phyloP scores from a whole-genome alignment of 2,888 invertebrate genomes.

The Sinopyrophorus schimmeli region DNA sequence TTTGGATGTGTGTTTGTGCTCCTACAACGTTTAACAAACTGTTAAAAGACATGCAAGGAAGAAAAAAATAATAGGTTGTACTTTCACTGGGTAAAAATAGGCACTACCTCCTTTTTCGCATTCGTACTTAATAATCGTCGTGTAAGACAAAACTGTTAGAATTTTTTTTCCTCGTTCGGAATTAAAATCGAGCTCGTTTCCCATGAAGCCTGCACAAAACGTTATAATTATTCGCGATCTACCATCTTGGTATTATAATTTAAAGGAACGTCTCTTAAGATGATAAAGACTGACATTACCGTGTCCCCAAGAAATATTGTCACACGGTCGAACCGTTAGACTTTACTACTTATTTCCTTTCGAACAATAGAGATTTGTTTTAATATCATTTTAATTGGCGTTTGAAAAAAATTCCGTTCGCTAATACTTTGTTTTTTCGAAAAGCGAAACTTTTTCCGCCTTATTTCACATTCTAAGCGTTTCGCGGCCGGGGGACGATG shows the following conservation, averaged over 20 bases:
- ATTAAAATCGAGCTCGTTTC: constrained; percentile 26
- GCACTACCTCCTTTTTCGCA: no score
- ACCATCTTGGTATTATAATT: constrained; percentile 31
- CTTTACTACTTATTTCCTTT: constrained; percentile 30
- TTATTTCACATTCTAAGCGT: no score
- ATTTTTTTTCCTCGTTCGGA: constrained; percentile 11
- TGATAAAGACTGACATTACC: constrained; percentile 39
- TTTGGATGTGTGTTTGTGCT: no score
- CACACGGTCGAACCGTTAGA: constrained; percentile 35
- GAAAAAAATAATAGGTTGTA: no score
- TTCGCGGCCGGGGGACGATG: no score
- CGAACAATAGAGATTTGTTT: constrained; percentile 37
- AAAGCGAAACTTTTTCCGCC: no score
- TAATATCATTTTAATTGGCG: constrained; percentile 41
- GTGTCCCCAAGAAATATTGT: constrained; percentile 36
- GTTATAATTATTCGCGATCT: constrained; percentile 21
- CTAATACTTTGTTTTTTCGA: background rate
- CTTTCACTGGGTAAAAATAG: no score
- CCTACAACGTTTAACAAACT: no score
- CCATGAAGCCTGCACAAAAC: constrained; percentile 24
- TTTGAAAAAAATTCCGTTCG: background rate
- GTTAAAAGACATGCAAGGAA: no score
- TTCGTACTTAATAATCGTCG: no score
- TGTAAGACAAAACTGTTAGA: constrained; percentile 20
- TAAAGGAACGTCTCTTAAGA: constrained; percentile 36